These are phyloP conservation scores for Drosophila kanapiae DNA, from an alignment of 1,140 invertebrate species.

Conservation along the genomic window DNA sequence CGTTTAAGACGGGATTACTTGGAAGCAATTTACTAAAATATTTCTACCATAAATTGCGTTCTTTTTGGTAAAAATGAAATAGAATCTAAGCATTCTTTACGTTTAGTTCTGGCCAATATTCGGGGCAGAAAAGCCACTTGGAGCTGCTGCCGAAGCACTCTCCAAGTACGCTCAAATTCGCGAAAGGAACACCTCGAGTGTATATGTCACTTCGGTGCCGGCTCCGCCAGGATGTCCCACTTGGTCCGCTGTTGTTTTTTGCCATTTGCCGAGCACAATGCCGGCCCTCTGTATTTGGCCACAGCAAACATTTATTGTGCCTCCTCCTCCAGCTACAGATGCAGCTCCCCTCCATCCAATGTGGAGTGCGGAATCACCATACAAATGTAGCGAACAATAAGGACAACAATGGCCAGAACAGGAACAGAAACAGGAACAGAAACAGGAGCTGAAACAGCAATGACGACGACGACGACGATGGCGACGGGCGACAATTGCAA, in stretches of 20 bases:
- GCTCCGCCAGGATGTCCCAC: conserved; percentile 14
- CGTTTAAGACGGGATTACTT: not conserved
- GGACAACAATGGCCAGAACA: conserved; percentile 30
- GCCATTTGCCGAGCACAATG: conserved; percentile 27
- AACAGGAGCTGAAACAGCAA: conserved; percentile 15
- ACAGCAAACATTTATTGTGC: conserved; percentile 56
- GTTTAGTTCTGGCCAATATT: not conserved
- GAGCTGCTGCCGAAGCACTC: conserved; percentile 2
- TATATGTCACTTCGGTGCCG: conserved; percentile 36
- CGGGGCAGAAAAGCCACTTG: not conserved
- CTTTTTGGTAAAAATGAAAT: not conserved
- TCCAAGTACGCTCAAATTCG: conserved; percentile 2
- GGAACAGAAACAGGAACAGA: conserved; percentile 10
- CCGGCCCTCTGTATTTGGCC: conserved; percentile 39
- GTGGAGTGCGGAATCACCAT: conserved; percentile 32
- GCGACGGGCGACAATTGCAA: conserved; percentile 65
- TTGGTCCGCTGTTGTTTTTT: conserved; percentile 26
- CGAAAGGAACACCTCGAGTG: conserved; percentile 25
- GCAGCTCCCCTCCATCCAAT: not conserved
- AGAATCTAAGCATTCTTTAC: not conserved
- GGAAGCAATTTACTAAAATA: not conserved
- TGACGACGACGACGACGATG: conserved; percentile 11
- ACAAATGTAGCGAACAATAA: conserved; percentile 49
- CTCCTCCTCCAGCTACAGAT: conserved; percentile 7
- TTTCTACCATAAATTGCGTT: not conserved